phyloP scores from a whole-genome alignment of 1,140 invertebrate genomes.

The Sminthurides bifidus region DNA sequence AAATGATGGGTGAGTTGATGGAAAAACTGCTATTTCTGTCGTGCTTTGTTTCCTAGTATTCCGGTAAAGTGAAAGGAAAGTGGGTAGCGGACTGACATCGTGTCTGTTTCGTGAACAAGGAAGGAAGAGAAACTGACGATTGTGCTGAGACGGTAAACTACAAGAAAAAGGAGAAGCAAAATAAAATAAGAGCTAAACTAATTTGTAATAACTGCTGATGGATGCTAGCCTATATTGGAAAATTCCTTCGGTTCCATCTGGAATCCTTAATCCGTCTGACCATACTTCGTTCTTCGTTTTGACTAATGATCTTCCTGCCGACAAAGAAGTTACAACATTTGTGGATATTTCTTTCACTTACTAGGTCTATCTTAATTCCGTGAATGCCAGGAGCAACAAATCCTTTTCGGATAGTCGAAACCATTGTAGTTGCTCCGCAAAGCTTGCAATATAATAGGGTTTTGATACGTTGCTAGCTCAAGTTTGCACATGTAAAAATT shows the following conservation, averaged over 20 bases:
- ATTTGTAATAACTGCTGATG: constrained; percentile 18
- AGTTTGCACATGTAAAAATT: no score
- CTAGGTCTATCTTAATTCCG: no score
- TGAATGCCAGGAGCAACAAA: no score
- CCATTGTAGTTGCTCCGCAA: no score
- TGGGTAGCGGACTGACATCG: background rate
- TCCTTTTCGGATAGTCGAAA: no score
- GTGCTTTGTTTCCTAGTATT: no score
- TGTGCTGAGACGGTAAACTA: no score
- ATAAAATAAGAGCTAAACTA: constrained; percentile 18
- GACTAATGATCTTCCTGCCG: constrained; percentile 12
- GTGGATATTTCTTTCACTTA: background rate
- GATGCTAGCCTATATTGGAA: constrained; percentile 10
- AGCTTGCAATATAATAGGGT: no score
- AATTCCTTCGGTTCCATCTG: background rate
- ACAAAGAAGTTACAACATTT: constrained; percentile 8
- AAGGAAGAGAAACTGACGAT: background rate
- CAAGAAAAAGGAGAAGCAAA: constrained; percentile 4
- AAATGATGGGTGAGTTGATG: no score
- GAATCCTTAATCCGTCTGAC: background rate
- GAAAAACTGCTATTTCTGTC: no score
- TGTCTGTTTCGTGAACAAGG: background rate
- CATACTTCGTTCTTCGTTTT: constrained; percentile 3
- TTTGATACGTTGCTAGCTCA: no score
- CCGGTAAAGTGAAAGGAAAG: background rate